Evolutionary conservation across 2,797 vertebrate genomes (phyloP).

Genomic region (Enteromius anoplus): DNA sequence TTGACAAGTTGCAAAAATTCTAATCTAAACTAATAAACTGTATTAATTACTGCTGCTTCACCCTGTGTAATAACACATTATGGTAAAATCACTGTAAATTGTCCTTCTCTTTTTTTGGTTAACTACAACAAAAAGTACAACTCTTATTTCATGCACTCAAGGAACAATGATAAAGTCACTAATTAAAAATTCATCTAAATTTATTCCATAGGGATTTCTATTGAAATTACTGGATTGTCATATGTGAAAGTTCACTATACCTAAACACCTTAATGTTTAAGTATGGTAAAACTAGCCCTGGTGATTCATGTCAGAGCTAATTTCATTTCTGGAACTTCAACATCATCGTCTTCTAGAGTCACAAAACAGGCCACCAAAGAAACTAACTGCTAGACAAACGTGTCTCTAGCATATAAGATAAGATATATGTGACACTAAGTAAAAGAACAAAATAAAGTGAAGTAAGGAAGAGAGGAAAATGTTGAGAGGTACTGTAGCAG

Average conservation of each 20-base stretch:
- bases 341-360: not conserved
- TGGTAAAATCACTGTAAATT: not conserved
- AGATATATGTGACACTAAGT: not conserved
- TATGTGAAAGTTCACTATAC: not conserved
- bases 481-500: not conserved
- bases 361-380: conserved; percentile 24
- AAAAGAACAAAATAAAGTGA: not conserved
- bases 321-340: conserved; percentile 20
- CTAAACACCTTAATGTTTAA: conserved; percentile 2
- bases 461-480: not conserved
- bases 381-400: not conserved
- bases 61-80: not conserved
- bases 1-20: not conserved
- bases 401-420: conserved; percentile 11
- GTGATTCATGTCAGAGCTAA: not conserved
- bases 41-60: not conserved
- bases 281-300: not conserved
- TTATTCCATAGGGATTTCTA: not conserved
- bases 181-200: not conserved
- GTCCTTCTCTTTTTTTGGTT: not conserved
- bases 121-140: not conserved
- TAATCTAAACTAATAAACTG: not conserved
- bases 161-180: not conserved
- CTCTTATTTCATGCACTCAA: not conserved
- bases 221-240: not conserved